Evolutionary conservation across 2,888 invertebrate species (phyloP), one percentile per base, ranked within the genome.

Genomic region (Zaprionus obscuricornis): DNA sequence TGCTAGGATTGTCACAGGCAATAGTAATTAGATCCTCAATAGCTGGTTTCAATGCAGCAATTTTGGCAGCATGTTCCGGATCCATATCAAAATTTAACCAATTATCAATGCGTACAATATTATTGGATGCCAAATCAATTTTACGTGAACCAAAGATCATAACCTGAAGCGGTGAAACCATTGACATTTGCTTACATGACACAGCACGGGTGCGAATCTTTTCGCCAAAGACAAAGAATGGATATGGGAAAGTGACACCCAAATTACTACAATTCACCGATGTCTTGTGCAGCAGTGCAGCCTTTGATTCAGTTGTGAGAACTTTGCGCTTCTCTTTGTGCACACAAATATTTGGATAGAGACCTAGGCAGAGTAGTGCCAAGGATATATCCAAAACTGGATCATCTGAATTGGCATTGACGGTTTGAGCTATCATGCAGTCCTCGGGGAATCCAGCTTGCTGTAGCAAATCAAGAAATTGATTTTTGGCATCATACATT

Each of bases 171-270:
- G 99, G 98, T 0, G 97, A 94, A 3, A 99, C 96, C 97, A 98
- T 98, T 1, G 97, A 96, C 93, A 96, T 94, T 91, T 98, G 98
- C 88, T 99, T 99, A 90, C 98, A 98, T 8, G 96, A 95, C 42
- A 99, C 97, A 0, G 98, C 98, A 49, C 97, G 92, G 0, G 98
- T 98, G 49, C 98, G 94, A 51, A 99, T 97, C 92, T 99, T 99
- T 91, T 99, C 99, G 0, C 98, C 98, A 90, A 99, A 99, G 52
- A 99, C 96, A 89, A 99, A 98, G 89, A 98, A 95, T 0, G 99
- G 99, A 67, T 96, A 98, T 0, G 96, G 95, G 87, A 98, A 98
- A 67, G 92, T 93, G 56, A 95, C 94, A 42, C 96, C 96, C 43
- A 93, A 91, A 88, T 96, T 96, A 78, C 94, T 95, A 89, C 97